These are phyloP conservation scores for Huso huso DNA, from an alignment of 2,797 vertebrate genomes.

Conservation along the genomic window DNA sequence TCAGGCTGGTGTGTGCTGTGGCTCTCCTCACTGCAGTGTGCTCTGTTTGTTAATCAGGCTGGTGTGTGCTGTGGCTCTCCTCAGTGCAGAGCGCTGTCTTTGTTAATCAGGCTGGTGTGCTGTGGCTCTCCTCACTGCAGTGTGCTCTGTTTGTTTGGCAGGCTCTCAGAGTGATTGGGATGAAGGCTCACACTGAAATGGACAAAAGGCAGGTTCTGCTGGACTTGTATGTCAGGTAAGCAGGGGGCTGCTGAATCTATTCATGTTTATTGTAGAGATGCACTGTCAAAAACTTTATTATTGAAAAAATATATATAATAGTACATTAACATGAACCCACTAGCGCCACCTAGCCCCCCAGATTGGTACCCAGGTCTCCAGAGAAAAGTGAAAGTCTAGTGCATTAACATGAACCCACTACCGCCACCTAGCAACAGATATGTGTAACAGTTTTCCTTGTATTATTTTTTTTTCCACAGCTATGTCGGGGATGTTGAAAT, in stretches of 20 bases:
- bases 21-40: too few species aligned
- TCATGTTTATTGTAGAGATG: not conserved
- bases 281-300: not conserved
- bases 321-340: not conserved
- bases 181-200: conserved; percentile 77
- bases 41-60: too few species aligned
- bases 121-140: not conserved
- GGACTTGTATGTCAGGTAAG: conserved; percentile 83
- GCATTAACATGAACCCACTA: too few species aligned
- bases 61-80: too few species aligned
- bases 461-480: conserved; percentile 43
- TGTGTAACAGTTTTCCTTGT: not conserved
- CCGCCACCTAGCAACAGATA: not conserved
- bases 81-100: too few species aligned
- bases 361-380: too few species aligned
- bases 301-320: not conserved
- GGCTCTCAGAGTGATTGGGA: conserved; percentile 75
- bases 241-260: too few species aligned
- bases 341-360: too few species aligned
- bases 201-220: conserved; percentile 82
- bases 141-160: conserved; percentile 34
- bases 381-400: too few species aligned
- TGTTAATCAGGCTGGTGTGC: too few species aligned
- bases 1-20: too few species aligned
- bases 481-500: conserved; percentile 86